Percentiles rank a stretch among this genome's conserved stretches.
Evolutionary conservation across 2,113 vertebrate genomes (phyloP).

Genomic region (Catagonus wagneri): DNA sequence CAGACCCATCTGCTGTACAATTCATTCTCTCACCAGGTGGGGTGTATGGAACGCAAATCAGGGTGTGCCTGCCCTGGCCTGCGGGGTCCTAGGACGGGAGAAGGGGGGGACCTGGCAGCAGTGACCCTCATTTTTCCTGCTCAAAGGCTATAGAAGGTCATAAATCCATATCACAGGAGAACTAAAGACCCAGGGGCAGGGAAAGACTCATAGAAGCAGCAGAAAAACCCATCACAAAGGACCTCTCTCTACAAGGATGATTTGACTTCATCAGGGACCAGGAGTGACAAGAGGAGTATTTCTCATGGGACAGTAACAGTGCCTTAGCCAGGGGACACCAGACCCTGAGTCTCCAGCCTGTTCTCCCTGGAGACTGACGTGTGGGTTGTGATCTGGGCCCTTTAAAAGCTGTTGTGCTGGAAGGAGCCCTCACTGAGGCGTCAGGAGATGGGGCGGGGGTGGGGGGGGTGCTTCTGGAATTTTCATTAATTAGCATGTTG

Average conservation of each 20-base stretch:
- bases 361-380: background rate
- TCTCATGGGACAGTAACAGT: background rate
- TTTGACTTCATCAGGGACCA: background rate
- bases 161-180: background rate
- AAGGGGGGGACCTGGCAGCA: background rate
- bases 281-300: background rate
- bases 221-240: background rate
- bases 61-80: background rate
- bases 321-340: background rate
- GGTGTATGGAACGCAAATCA: background rate
- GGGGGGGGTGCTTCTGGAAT: background rate
- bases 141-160: background rate
- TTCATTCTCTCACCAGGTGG: slow-evolving; percentile 35
- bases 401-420: background rate
- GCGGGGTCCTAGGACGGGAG: background rate
- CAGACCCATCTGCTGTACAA: background rate
- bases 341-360: background rate
- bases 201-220: background rate
- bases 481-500: background rate
- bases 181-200: background rate
- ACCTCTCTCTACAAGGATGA: background rate
- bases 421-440: background rate
- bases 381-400: background rate
- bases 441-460: background rate
- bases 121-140: background rate